Conservation (phyloP, 2,888 invertebrate species). For the Hirtodrosophila cameraria region DNA sequence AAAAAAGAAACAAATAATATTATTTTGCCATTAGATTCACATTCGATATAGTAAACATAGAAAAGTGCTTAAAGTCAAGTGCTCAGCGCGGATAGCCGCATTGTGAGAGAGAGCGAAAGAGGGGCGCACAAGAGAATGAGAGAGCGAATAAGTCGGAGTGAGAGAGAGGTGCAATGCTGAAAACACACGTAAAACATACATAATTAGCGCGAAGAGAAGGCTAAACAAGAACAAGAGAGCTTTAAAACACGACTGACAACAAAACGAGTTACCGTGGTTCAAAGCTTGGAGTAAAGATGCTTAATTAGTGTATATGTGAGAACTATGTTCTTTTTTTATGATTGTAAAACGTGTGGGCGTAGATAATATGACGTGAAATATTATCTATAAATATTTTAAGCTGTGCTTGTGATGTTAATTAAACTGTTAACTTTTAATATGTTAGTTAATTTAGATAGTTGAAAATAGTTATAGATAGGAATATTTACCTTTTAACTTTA, state of each 20-base stretch:
- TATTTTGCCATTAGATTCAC: conserved; percentile 26
- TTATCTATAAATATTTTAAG: not conserved
- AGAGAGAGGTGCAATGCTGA: conserved; percentile 22
- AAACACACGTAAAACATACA: conserved; percentile 36
- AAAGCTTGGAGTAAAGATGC: not conserved
- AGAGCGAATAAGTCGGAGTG: conserved; percentile 2
- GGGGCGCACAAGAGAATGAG: not conserved
- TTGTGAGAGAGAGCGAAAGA: not conserved
- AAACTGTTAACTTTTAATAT: not conserved
- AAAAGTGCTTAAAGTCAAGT: conserved; percentile 29
- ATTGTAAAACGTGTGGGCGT: not conserved
- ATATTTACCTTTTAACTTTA: too few relatives aligned
- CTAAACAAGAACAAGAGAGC: conserved; percentile 21
- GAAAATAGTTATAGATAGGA: not conserved
- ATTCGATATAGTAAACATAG: conserved; percentile 33
- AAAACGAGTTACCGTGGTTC: conserved; percentile 51
- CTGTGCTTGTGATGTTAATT: not conserved
- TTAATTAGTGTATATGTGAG: conserved; percentile 6
- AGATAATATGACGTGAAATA: not conserved
- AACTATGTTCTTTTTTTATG: conserved; percentile 8
- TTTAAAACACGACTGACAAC: conserved; percentile 22
- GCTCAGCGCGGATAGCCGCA: conserved; percentile 1
- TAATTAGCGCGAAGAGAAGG: conserved; percentile 57
- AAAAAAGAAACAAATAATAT: conserved; percentile 11
- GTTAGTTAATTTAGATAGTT: not conserved